Conservation (phyloP, 2,113 vertebrate species). For the Osmerus eperlanus region DNA sequence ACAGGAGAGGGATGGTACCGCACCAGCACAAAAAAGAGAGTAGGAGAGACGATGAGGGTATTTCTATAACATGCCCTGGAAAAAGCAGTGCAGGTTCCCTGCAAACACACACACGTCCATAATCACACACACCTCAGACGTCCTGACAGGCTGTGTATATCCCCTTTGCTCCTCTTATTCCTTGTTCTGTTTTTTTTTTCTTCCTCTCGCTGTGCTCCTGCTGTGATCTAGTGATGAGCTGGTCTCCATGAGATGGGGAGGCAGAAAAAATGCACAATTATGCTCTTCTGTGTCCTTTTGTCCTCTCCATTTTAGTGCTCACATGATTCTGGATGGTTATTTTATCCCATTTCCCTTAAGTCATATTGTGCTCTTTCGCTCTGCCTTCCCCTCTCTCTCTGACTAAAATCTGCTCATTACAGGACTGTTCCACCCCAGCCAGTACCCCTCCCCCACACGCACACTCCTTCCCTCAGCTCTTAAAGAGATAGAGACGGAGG, state of each 20-base stretch:
- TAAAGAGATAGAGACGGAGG: conserved; percentile 73
- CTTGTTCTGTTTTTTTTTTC: conserved; percentile 22
- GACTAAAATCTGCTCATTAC: conserved; percentile 76
- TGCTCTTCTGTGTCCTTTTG: conserved; percentile 37
- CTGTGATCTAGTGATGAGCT: conserved; percentile 50
- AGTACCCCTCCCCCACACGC: conserved; percentile 73
- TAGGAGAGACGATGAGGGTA: conserved; percentile 40
- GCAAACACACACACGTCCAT: conserved; percentile 27
- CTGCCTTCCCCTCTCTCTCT: conserved; percentile 34
- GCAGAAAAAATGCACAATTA: conserved; percentile 9
- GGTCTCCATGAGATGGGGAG: conserved; percentile 47
- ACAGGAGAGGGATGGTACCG: conserved; percentile 40
- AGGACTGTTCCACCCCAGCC: conserved; percentile 77
- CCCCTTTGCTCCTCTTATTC: conserved; percentile 32
- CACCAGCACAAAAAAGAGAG: conserved; percentile 21
- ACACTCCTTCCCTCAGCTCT: conserved; percentile 64
- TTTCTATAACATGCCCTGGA: conserved; percentile 53
- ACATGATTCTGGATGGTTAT: conserved; percentile 43
- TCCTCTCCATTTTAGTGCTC: conserved; percentile 40
- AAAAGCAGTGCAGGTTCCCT: conserved; percentile 48
- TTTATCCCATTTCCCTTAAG: conserved; percentile 65
- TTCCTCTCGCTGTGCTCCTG: conserved; percentile 43
- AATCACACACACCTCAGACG: conserved; percentile 49
- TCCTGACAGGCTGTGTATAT: conserved; percentile 51
- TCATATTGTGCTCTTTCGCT: conserved; percentile 58